Percentiles rank a stretch among this genome's conserved stretches.
These are phyloP conservation scores for Cherax destructor DNA, from an alignment of 1,140 invertebrate species.

Conservation along the genomic window DNA sequence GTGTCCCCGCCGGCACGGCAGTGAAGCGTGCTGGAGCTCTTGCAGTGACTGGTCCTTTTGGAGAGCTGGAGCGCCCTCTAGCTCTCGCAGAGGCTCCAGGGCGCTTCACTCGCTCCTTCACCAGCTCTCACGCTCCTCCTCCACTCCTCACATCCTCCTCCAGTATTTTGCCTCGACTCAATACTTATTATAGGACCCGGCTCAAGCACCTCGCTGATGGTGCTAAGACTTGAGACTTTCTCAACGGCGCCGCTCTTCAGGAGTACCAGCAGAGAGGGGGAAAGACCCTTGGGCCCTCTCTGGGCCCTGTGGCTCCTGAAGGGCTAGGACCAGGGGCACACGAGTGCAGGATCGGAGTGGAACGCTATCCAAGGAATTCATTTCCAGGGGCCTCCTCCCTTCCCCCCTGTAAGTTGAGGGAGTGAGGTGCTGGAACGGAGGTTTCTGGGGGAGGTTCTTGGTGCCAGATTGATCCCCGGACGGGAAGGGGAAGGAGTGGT, in stretches of 20 bases:
- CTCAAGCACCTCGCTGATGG: slow-evolving; percentile 5
- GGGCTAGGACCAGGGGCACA: no score
- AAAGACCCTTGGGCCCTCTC: no score
- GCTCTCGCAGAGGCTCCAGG: neutral
- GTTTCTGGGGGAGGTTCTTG: no score
- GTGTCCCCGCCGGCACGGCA: no score
- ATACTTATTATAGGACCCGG: slow-evolving; percentile 28
- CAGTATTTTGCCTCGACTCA: slow-evolving; percentile 43
- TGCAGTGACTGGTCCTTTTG: slow-evolving; percentile 36
- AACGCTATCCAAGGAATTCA: no score
- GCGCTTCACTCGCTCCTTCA: slow-evolving; percentile 12
- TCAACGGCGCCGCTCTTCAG: neutral
- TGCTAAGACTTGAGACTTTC: neutral
- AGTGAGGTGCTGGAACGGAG: no score
- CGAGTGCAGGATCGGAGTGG: no score
- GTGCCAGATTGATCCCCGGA: no score
- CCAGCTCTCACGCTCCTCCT: slow-evolving; percentile 2
- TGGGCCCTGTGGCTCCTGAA: neutral
- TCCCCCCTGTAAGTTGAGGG: no score
- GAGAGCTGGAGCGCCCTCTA: slow-evolving; percentile 16
- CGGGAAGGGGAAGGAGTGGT: no score
- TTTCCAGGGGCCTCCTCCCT: no score
- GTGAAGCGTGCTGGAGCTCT: neutral
- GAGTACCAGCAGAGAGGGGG: neutral
- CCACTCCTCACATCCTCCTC: slow-evolving; percentile 33